Percentiles rank a stretch among this genome's conserved stretches.
phyloP scores from a whole-genome alignment of 2,113 vertebrate species.

The Entosphenus tridentatus region DNA sequence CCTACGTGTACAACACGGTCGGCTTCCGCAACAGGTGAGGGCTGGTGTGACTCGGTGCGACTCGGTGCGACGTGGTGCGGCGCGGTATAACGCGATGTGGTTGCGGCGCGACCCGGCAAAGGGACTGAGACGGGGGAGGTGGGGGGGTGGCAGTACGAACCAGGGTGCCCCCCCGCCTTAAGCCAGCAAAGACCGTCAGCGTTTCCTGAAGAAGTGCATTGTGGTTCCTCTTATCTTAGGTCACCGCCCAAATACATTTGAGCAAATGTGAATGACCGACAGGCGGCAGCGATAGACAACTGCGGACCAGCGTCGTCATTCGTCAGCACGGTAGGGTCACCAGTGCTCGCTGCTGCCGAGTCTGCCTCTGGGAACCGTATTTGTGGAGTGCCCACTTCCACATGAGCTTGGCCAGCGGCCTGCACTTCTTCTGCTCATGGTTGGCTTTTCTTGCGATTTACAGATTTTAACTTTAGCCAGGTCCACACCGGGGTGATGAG shows the following conservation, averaged over 20 bases:
- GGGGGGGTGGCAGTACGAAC: too few species aligned
- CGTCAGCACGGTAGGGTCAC: too few species aligned
- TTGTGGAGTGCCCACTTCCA: too few species aligned
- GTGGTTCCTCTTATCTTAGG: too few species aligned
- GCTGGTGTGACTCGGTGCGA: neutral
- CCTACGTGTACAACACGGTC: constrained; percentile 17
- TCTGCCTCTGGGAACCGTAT: too few species aligned
- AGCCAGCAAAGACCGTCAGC: neutral
- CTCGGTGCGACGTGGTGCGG: neutral
- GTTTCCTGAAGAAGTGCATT: neutral
- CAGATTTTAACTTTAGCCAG: too few species aligned
- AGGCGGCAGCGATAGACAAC: too few species aligned
- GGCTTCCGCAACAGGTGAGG: constrained; percentile 16
- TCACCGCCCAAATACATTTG: too few species aligned
- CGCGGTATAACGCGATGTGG: neutral
- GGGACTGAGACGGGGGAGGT: neutral
- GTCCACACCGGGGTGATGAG: neutral
- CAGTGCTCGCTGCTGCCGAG: too few species aligned
- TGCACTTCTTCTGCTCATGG: constrained; percentile 1
- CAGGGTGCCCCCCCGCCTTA: too few species aligned
- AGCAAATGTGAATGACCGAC: too few species aligned
- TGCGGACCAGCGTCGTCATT: too few species aligned
- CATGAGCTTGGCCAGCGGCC: neutral
- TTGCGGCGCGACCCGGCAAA: neutral
- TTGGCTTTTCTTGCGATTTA: neutral